Evolutionary conservation across 2,113 vertebrate species (phyloP).

Genomic region (Pantherophis guttatus): DNA sequence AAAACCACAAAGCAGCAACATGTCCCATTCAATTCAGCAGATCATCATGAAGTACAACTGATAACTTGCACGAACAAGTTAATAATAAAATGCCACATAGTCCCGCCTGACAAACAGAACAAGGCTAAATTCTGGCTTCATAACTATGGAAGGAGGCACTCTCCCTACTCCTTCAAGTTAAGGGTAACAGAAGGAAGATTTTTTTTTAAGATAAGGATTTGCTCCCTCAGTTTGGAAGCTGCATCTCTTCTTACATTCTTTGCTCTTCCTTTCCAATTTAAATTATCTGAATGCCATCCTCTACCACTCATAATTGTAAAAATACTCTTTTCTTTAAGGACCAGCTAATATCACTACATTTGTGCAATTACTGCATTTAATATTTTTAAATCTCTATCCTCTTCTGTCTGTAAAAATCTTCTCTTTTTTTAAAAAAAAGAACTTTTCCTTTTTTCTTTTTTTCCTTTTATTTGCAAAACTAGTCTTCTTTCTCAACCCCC

Average conservation of each 20-base stretch:
- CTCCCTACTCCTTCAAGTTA: constrained; percentile 16
- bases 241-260: constrained; percentile 51
- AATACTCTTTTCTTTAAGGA: constrained; percentile 59
- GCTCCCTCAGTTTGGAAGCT: constrained; percentile 48
- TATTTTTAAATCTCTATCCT: constrained; percentile 72
- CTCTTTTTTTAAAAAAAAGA: constrained; percentile 50
- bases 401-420: constrained; percentile 68
- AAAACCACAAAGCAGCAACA: constrained; percentile 4
- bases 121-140: neutral
- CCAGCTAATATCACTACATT: constrained; percentile 68
- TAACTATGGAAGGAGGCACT: constrained; percentile 33
- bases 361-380: constrained; percentile 77
- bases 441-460: constrained; percentile 56
- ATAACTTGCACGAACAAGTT: neutral
- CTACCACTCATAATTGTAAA: constrained; percentile 63
- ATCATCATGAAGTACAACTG: neutral
- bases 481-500: constrained; percentile 67
- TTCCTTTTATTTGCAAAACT: constrained; percentile 78
- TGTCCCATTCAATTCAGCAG: constrained; percentile 3
- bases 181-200: constrained; percentile 35
- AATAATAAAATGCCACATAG: neutral
- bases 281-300: constrained; percentile 59
- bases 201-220: constrained; percentile 56
- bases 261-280: constrained; percentile 48
- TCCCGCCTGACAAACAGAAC: constrained; percentile 12